These are phyloP conservation scores for Crocidura indochinensis DNA, from an alignment of 2,797 vertebrate genomes.

Conservation along the genomic window DNA sequence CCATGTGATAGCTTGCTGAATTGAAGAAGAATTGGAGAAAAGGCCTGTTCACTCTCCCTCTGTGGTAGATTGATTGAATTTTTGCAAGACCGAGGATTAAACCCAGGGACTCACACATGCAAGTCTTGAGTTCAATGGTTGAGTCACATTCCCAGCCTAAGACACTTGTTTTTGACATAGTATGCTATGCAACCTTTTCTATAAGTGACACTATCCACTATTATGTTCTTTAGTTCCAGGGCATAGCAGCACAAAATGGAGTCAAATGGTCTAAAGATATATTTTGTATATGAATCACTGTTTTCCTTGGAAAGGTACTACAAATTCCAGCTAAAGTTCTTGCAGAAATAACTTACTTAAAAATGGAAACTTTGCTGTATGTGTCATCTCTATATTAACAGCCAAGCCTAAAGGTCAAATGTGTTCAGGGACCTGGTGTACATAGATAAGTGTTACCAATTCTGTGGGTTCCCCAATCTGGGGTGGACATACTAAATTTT, in stretches of 20 bases:
- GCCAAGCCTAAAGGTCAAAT: background rate
- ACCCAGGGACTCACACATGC: no score
- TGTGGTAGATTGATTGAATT: background rate
- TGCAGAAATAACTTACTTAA: background rate
- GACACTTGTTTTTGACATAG: background rate
- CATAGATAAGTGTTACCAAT: background rate
- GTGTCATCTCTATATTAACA: background rate
- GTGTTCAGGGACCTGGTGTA: background rate
- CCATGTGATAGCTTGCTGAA: background rate
- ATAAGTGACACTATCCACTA: background rate
- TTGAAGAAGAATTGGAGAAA: background rate
- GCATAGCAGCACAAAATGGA: background rate
- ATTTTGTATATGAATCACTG: background rate
- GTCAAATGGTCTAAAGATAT: background rate
- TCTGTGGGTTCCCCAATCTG: background rate
- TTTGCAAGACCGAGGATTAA: no score
- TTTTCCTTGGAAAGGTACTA: constrained; percentile 22
- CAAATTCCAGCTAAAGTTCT: constrained; percentile 1
- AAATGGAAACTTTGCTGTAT: background rate
- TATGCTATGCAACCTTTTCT: background rate
- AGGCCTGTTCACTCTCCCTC: background rate
- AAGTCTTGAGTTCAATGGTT: no score
- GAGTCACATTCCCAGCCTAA: no score
- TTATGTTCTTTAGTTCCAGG: background rate
- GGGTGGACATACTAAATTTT: background rate